Conservation (phyloP, 2,888 invertebrate species). For the Adineta ricciae region DNA sequence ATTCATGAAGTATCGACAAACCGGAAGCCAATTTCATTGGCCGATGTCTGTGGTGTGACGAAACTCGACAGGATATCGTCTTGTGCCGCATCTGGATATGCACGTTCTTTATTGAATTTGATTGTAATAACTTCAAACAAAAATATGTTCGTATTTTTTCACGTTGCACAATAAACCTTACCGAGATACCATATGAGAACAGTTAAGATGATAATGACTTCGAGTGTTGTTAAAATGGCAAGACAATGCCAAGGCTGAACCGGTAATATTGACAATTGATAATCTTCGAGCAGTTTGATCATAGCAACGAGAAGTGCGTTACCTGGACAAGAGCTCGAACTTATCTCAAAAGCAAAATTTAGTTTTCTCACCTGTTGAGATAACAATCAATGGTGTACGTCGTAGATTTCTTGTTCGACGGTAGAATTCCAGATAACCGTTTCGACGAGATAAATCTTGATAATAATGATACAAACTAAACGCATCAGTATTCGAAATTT, state of each 20-base stretch:
- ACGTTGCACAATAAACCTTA: constrained; percentile 33
- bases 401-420: constrained; percentile 40
- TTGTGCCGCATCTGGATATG: constrained; percentile 40
- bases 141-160: not conserved
- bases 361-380: constrained; percentile 39
- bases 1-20: constrained; percentile 31
- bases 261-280: constrained; percentile 33
- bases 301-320: constrained; percentile 37
- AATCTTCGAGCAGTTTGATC: constrained; percentile 35
- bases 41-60: constrained; percentile 36
- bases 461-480: constrained; percentile 37
- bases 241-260: constrained; percentile 36
- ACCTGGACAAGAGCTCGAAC: constrained; percentile 32
- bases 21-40: constrained; percentile 42
- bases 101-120: constrained; percentile 39
- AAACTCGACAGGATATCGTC: constrained; percentile 41
- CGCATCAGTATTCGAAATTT: not conserved
- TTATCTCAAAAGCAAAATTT: too few species aligned
- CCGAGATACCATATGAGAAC: constrained; percentile 38
- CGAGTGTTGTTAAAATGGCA: constrained; percentile 38
- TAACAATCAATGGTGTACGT: constrained; percentile 39
- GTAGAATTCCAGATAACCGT: constrained; percentile 44
- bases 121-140: constrained; percentile 38
- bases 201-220: constrained; percentile 37
- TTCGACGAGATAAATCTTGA: constrained; percentile 40